Conservation (phyloP, 2,797 vertebrate species). For the Picus viridis region DNA sequence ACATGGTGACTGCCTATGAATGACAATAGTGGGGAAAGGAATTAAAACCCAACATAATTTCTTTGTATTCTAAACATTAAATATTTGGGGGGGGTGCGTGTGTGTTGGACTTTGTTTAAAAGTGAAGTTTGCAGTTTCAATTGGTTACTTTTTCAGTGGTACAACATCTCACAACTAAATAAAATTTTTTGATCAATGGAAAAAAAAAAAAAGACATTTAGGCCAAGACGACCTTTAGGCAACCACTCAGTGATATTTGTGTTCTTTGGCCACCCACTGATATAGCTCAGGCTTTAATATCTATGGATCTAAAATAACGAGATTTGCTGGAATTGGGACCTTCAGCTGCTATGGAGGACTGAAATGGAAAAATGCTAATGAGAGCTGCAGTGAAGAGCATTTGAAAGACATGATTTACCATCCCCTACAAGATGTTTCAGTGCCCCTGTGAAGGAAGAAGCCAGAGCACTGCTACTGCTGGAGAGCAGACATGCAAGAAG, state of each 20-base stretch:
- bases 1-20: neutral
- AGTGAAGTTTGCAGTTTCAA: neutral
- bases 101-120: neutral
- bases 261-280: neutral
- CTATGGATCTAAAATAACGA: neutral
- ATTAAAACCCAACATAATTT: neutral
- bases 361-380: neutral
- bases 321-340: neutral
- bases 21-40: neutral
- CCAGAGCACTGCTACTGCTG: neutral
- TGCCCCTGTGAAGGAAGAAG: neutral
- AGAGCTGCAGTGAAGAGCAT: neutral
- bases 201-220: neutral
- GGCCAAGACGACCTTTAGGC: neutral
- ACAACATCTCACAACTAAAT: neutral
- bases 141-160: neutral
- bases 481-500: neutral
- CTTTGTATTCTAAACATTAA: neutral
- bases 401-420: neutral
- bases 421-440: neutral
- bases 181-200: neutral
- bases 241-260: neutral
- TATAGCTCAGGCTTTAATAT: neutral
- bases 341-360: neutral
- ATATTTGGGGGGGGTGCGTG: neutral